Conservation (phyloP, 2,113 vertebrate genomes). For the Paratilapia polleni region DNA sequence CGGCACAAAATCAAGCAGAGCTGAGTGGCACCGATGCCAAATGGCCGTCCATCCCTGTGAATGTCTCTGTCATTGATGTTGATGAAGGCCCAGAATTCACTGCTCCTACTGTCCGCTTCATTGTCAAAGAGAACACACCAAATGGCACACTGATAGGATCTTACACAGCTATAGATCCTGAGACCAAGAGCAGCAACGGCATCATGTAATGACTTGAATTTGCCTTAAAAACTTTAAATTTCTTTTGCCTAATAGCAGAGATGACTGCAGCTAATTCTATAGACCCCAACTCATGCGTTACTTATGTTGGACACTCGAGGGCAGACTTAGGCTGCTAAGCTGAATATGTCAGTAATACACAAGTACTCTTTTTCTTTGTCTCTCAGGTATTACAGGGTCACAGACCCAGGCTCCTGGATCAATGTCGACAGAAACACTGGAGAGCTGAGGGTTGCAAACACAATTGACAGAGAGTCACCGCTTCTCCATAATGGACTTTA, state of each 20-base stretch:
- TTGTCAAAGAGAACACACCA: constrained; percentile 81
- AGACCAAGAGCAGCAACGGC: constrained; percentile 82
- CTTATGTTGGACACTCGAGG: constrained; percentile 33
- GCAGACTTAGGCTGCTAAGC: constrained; percentile 36
- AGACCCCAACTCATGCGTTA: background rate
- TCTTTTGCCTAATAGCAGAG: background rate
- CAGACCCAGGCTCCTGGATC: constrained; percentile 86
- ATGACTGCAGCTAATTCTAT: background rate
- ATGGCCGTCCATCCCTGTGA: constrained; percentile 80
- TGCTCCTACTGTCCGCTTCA: constrained; percentile 70
- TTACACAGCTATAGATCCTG: constrained; percentile 85
- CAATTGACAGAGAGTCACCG: constrained; percentile 85
- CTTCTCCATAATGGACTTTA: constrained; percentile 79
- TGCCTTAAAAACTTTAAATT: background rate
- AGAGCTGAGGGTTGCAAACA: constrained; percentile 82
- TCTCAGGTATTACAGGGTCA: constrained; percentile 84
- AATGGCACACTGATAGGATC: constrained; percentile 78
- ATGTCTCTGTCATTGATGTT: constrained; percentile 74
- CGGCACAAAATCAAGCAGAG: constrained; percentile 82
- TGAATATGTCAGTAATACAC: background rate
- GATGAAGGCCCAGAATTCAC: constrained; percentile 89
- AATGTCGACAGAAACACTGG: constrained; percentile 78
- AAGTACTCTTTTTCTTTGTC: constrained; percentile 19
- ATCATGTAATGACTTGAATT: constrained; percentile 79
- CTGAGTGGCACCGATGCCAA: constrained; percentile 70